Conservation (phyloP, 2,797 vertebrate genomes). For the Galaxias olidus region DNA sequence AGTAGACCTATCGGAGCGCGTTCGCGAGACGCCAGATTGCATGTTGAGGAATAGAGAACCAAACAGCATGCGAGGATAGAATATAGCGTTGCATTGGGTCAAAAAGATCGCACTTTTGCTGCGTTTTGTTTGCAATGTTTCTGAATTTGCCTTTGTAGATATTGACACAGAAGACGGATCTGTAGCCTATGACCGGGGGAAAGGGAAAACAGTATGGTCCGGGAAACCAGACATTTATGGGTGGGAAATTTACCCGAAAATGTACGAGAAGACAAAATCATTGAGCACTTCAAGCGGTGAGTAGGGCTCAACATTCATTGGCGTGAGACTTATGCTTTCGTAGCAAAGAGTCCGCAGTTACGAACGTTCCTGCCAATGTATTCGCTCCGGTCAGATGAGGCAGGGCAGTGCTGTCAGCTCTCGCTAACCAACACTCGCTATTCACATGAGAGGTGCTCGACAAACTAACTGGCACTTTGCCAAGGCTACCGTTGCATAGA, state of each 20-base stretch:
- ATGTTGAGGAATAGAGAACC: conserved; percentile 75
- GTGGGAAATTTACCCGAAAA: conserved; percentile 99
- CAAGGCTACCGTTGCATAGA: no score
- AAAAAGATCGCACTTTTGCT: conserved; percentile 56
- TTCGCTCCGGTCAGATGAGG: no score
- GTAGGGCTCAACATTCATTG: conserved; percentile 60
- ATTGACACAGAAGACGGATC: conserved; percentile 71
- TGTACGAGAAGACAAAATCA: conserved; percentile 98
- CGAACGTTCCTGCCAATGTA: no score
- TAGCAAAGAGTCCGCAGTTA: no score
- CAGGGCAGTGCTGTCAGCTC: conserved; percentile 59
- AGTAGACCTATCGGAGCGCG: conserved; percentile 64
- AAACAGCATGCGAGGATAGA: conserved; percentile 73
- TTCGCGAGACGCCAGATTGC: conserved; percentile 73
- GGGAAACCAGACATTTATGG: conserved; percentile 99
- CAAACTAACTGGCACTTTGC: no score
- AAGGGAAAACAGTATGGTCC: conserved; percentile 93
- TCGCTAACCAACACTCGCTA: conserved; percentile 31
- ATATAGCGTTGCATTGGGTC: conserved; percentile 72
- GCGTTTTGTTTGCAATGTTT: conserved; percentile 59
- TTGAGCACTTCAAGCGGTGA: conserved; percentile 99
- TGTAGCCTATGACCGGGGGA: conserved; percentile 75
- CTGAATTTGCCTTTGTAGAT: conserved; percentile 66
- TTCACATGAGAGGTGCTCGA: conserved; percentile 11
- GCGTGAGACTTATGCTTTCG: conserved; percentile 18